Conservation (phyloP, 2,888 invertebrate genomes). For the Ormyrus thymus region DNA sequence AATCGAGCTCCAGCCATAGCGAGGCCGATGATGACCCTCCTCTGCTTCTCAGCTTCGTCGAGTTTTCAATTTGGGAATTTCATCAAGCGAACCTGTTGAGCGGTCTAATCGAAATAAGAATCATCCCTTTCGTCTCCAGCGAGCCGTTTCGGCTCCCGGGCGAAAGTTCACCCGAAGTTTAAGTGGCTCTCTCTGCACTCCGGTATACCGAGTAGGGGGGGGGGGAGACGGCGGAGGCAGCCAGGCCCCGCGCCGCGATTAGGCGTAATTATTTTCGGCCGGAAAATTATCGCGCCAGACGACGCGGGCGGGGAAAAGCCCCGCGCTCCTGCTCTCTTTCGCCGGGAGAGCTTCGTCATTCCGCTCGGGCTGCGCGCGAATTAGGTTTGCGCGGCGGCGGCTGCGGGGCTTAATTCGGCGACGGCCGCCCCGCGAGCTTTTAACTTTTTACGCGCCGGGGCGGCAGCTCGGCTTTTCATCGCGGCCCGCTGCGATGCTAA, state of each 20-base stretch:
- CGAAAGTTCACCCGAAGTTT: conserved; percentile 1
- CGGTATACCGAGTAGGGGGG: not conserved
- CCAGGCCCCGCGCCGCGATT: conserved; percentile 2
- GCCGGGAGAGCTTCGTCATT: conserved; percentile 37
- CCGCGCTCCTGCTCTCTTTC: conserved; percentile 45
- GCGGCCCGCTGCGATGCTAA: not conserved
- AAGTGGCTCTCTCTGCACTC: not conserved
- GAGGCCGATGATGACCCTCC: no score
- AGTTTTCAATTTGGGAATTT: conserved; percentile 22
- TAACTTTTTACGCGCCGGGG: not conserved
- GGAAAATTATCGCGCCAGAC: conserved; percentile 29
- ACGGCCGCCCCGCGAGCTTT: not conserved
- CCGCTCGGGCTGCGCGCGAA: conserved; percentile 42
- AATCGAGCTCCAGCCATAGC: no score
- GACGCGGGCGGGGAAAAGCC: not conserved
- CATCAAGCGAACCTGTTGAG: conserved; percentile 37
- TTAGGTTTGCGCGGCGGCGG: conserved; percentile 12
- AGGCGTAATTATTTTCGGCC: conserved; percentile 46
- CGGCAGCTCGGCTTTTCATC: not conserved
- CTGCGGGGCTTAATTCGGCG: conserved; percentile 6
- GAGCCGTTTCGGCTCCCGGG: conserved; percentile 6
- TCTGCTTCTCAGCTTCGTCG: no score
- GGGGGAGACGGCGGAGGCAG: not conserved
- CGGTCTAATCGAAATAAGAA: not conserved
- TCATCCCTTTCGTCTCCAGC: conserved; percentile 17